Base-by-base conservation (phyloP, 2,888 invertebrate species). In the Drosophila infuscata region DNA sequence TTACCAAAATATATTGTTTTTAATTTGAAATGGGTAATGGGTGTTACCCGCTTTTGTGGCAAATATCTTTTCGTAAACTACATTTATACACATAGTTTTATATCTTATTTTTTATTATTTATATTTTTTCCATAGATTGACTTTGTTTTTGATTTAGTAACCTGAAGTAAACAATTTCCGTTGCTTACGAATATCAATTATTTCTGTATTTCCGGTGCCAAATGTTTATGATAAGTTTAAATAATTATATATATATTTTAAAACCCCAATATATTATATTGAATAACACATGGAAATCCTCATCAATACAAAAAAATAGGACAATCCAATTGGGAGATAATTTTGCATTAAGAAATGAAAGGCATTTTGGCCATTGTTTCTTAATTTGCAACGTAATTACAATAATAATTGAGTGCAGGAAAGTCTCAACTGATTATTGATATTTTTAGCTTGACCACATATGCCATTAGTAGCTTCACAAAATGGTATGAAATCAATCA, bases 401-500 rank as follows among this genome's bases (percentile, higher is more conserved):
- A 29, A 36, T 20, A 32, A n/a, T 56, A 54, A 51, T 56, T 56
- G 36, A 30, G 17, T 32, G 9, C 43, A 61, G 43, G 20, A 46
- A 46, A 46, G 36, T 61, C 29, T 41, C 25, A 35, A 38, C 46
- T 38, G 46, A 32, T 29, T 25, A 48, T 25, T 25, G 32, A 20
- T 56, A 49, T 46, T 7, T 61, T 46, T 57, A 38, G 51, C 51
- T 1, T 6, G n/a, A 20, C 3, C 15, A 11, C 12, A 43, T 49
- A 29, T 46, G 46, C 15, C 20, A 57, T 38, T 68, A 52, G 52
- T 48, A 54, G 41, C 46, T 35, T 57, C 29, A 58, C 52, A 51
- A 25, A 57, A 20, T 64, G 33, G 33, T 20, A 46, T 38, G n/a
- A 46, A 78, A 77, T 77, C 62, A 74, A 77, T 77, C 76, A 77